Conservation (phyloP, 2,888 invertebrate genomes). For the Dasypogon diadema region DNA sequence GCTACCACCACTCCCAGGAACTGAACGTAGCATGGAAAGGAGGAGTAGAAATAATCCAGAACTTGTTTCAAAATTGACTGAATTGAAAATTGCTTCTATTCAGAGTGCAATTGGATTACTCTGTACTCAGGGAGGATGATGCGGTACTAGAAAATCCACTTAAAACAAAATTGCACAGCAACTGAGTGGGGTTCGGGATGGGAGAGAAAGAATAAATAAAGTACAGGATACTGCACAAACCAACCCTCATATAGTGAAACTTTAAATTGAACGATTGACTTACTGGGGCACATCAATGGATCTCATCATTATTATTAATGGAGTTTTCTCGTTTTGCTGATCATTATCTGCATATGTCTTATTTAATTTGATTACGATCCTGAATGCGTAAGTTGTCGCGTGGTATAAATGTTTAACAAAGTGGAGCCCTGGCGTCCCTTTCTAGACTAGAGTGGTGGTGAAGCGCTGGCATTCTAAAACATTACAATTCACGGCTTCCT, state of each 20-base stretch:
- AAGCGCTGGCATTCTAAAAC: too few species aligned
- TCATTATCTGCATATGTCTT: constrained; percentile 12
- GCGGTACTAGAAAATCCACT: constrained; percentile 35
- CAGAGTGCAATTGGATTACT: constrained; percentile 54
- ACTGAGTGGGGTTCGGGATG: background rate
- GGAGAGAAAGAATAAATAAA: background rate
- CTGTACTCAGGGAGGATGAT: constrained; percentile 1
- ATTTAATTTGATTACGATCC: constrained; percentile 12
- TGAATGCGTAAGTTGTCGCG: background rate
- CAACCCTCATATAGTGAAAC: background rate
- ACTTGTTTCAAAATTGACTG: constrained; percentile 46
- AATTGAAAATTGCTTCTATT: constrained; percentile 55
- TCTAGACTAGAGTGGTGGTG: too few species aligned
- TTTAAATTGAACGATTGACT: constrained; percentile 36
- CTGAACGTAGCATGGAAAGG: background rate
- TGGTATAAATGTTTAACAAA: constrained; percentile 2
- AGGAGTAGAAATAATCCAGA: constrained; percentile 25
- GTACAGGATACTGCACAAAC: too few species aligned
- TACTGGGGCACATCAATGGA: constrained; percentile 9
- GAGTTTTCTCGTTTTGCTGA: constrained; percentile 14
- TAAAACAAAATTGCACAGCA: constrained; percentile 43
- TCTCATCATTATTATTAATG: constrained; percentile 37
- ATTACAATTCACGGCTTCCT: constrained; percentile 18
- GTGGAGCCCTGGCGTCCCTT: background rate
- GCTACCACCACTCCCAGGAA: background rate